Evolutionary conservation across 2,888 invertebrate species (phyloP).

Genomic region (Acanthosepion lycidas): DNA sequence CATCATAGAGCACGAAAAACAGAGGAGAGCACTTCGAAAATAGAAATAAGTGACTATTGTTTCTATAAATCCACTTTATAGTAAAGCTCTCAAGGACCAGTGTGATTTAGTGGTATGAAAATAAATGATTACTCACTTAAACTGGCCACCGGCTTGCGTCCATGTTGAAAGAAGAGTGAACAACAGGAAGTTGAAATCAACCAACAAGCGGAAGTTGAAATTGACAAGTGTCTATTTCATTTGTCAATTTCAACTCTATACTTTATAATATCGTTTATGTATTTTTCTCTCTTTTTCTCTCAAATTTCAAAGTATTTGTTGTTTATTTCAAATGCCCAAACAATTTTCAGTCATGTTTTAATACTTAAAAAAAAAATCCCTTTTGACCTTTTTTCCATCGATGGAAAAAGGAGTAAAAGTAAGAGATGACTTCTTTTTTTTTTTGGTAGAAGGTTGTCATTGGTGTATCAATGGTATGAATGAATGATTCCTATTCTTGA

Average conservation of each 20-base stretch:
- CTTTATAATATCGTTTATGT: not conserved
- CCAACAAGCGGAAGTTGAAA: not conserved
- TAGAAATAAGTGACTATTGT: not conserved
- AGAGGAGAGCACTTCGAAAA: not conserved
- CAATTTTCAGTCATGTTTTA: too few species aligned
- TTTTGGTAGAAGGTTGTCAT: too few species aligned
- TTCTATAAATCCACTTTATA: not conserved
- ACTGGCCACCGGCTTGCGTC: slow-evolving; percentile 4
- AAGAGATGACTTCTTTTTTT: too few species aligned
- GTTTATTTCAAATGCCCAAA: too few species aligned
- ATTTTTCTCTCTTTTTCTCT: too few species aligned
- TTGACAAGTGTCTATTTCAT: not conserved
- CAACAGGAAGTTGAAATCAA: not conserved
- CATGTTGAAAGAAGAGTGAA: slow-evolving; percentile 2
- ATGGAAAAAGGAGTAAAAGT: too few species aligned
- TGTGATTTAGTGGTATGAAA: too few species aligned
- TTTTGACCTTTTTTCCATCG: too few species aligned
- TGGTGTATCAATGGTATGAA: too few species aligned
- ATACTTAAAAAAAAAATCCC: too few species aligned
- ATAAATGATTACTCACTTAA: not conserved
- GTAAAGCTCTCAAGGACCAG: not conserved
- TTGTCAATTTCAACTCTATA: not conserved
- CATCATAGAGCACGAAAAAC: not conserved
- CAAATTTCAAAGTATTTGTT: too few species aligned
- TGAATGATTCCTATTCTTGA: too few species aligned